phyloP scores from a whole-genome alignment of 2,113 vertebrate genomes.

The Gallinago jamesoni region DNA sequence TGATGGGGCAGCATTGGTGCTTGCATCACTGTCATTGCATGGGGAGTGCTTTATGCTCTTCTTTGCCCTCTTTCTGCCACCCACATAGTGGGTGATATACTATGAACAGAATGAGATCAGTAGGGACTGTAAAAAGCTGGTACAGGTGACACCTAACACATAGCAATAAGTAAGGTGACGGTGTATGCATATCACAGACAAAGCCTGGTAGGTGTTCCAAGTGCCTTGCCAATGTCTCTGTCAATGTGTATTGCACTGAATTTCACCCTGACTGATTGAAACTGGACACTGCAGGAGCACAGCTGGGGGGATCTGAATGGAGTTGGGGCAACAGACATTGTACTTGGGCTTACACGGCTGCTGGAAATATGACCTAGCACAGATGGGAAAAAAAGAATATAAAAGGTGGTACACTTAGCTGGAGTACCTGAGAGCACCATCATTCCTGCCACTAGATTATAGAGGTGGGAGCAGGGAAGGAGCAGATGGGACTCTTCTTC shows the following conservation, averaged over 20 bases:
- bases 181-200: background rate
- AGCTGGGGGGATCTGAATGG: background rate
- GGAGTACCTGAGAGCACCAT: background rate
- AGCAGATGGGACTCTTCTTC: background rate
- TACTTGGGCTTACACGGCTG: background rate
- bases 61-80: background rate
- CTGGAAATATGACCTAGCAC: background rate
- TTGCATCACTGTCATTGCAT: background rate
- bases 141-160: background rate
- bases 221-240: background rate
- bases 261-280: background rate
- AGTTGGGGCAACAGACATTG: background rate
- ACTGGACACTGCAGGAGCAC: background rate
- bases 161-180: background rate
- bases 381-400: background rate
- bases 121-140: background rate
- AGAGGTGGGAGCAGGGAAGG: background rate
- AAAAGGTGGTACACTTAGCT: background rate
- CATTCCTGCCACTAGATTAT: background rate
- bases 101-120: background rate
- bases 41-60: background rate
- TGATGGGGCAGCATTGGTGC: background rate
- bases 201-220: background rate
- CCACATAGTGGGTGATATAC: background rate
- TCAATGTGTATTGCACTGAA: background rate